A percentile compares a stretch with the other conserved stretches of the same genome.
phyloP scores from a whole-genome alignment of 2,888 invertebrate genomes.

The Cordilura impudica region DNA sequence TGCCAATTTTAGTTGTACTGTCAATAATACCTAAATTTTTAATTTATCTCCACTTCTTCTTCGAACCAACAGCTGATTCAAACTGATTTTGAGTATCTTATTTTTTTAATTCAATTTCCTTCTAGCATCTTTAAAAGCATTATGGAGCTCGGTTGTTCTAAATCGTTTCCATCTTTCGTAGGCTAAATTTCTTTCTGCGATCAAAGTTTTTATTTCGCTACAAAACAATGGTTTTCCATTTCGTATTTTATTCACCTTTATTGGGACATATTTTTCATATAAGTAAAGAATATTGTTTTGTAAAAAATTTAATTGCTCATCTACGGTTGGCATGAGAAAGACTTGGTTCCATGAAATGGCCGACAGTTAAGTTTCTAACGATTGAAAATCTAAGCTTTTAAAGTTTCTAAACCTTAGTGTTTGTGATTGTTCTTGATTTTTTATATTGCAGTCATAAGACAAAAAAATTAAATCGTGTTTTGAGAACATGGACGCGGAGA shows the following conservation, averaged over 20 bases:
- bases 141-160: neutral
- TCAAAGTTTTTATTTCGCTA: neutral
- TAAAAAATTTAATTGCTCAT: neutral
- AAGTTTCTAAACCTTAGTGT: neutral
- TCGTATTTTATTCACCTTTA: neutral
- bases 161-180: neutral
- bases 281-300: neutral
- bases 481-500: slow-evolving; percentile 7
- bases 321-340: neutral
- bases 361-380: neutral
- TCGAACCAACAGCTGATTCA: too few species aligned
- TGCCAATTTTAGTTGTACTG: too few species aligned
- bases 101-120: neutral
- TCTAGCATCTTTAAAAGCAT: neutral
- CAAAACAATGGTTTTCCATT: too few species aligned
- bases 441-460: too few species aligned
- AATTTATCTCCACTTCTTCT: too few species aligned
- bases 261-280: neutral
- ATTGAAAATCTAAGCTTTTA: neutral
- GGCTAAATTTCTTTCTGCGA: neutral
- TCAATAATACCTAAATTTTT: too few species aligned
- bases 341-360: neutral
- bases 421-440: neutral
- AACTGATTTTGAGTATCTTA: too few species aligned
- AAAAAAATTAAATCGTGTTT: neutral